Percentiles rank a stretch among this genome's conserved stretches.
Evolutionary conservation across 2,888 invertebrate genomes (phyloP).

Genomic region (Agriopis aurantiaria): DNA sequence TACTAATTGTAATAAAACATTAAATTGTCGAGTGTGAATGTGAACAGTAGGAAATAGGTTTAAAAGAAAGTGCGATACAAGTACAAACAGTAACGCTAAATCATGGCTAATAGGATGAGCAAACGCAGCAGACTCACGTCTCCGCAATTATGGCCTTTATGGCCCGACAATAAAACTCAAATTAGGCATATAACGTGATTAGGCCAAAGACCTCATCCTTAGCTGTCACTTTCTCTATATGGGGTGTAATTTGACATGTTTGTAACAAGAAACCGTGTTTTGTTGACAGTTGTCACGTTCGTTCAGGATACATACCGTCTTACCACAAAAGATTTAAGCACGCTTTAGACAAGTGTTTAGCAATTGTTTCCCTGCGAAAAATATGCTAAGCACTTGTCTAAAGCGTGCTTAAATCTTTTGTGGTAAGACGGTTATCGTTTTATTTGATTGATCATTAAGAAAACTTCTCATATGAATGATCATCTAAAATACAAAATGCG

Average conservation of each 20-base stretch:
- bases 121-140: conserved; percentile 35
- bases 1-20: too few species aligned
- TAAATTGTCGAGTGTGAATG: conserved; percentile 9
- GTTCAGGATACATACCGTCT: too few species aligned
- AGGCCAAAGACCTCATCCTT: conserved; percentile 62
- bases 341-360: too few species aligned
- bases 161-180: conserved; percentile 45
- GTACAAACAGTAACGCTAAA: conserved; percentile 51
- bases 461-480: too few species aligned
- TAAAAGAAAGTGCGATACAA: conserved; percentile 45
- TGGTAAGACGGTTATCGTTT: too few species aligned
- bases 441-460: not conserved
- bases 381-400: too few species aligned
- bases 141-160: conserved; percentile 46
- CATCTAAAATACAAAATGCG: too few species aligned
- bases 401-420: too few species aligned
- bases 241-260: conserved; percentile 41
- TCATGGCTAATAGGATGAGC: conserved; percentile 51
- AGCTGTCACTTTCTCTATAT: conserved; percentile 55
- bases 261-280: not conserved
- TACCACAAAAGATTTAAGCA: too few species aligned
- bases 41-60: conserved; percentile 42
- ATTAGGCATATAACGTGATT: conserved; percentile 39
- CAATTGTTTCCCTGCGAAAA: too few species aligned
- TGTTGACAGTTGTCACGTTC: not conserved